Evolutionary conservation across 2,797 vertebrate genomes (phyloP).

Genomic region (Echiichthys vipera): DNA sequence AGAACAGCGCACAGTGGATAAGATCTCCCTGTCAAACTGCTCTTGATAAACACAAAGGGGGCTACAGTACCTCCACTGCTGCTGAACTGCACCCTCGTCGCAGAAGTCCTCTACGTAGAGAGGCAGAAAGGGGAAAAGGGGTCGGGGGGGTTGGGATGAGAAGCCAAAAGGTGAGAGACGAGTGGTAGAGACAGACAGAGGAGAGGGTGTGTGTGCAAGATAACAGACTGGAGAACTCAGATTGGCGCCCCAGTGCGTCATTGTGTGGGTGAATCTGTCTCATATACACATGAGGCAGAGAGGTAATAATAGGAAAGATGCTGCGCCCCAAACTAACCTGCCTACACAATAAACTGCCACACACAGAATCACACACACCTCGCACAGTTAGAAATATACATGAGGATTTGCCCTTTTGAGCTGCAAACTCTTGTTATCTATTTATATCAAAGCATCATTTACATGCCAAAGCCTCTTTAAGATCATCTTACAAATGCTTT

Average conservation of each 20-base stretch:
- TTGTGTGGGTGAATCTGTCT: conserved; percentile 39
- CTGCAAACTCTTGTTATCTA: neutral
- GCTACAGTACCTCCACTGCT: conserved; percentile 21
- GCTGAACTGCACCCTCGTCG: conserved; percentile 25
- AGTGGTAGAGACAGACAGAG: conserved; percentile 11
- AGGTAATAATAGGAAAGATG: conserved; percentile 9
- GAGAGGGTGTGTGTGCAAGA: neutral
- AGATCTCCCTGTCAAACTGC: conserved; percentile 54
- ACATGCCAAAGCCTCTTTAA: neutral
- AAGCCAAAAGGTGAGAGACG: conserved; percentile 19
- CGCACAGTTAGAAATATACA: neutral
- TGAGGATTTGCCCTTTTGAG: neutral
- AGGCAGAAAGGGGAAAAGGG: neutral
- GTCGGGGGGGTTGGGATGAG: no score
- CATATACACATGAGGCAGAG: conserved; percentile 28
- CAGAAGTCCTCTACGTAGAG: conserved; percentile 19
- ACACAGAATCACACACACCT: neutral
- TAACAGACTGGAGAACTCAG: no score
- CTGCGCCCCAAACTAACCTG: conserved; percentile 16
- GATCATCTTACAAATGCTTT: neutral
- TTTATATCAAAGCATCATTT: neutral
- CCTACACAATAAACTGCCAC: neutral
- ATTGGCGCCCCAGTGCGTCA: conserved; percentile 2
- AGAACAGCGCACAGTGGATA: conserved; percentile 34
- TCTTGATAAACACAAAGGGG: conserved; percentile 60